Conservation (phyloP, 2,888 invertebrate species). For the Amorpha juglandis region DNA sequence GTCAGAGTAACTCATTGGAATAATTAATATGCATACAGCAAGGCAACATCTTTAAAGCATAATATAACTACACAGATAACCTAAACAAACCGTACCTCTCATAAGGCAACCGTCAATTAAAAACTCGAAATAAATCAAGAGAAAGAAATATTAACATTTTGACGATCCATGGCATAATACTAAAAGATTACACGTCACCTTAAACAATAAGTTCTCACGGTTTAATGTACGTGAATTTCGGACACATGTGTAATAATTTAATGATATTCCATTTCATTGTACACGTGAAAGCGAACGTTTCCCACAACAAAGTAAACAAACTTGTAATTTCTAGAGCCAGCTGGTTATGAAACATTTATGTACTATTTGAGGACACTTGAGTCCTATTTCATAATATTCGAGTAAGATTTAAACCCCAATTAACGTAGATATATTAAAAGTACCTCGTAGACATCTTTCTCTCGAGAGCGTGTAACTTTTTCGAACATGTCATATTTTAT, state of each 20-base stretch:
- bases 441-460: too few relatives aligned
- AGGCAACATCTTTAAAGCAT: too few relatives aligned
- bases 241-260: slow-evolving; percentile 67
- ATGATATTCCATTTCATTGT: slow-evolving; percentile 71
- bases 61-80: too few relatives aligned
- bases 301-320: slow-evolving; percentile 56
- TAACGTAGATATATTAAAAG: too few relatives aligned
- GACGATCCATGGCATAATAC: slow-evolving; percentile 4
- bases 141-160: neutral
- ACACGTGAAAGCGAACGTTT: slow-evolving; percentile 62
- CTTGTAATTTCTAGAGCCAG: slow-evolving; percentile 48
- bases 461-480: too few relatives aligned
- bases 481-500: too few relatives aligned
- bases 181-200: slow-evolving; percentile 64
- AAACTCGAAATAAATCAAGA: slow-evolving; percentile 10
- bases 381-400: too few relatives aligned
- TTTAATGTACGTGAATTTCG: slow-evolving; percentile 74
- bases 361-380: too few relatives aligned
- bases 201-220: slow-evolving; percentile 79
- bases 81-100: too few relatives aligned
- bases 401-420: too few relatives aligned
- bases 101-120: neutral
- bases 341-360: slow-evolving; percentile 36
- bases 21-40: too few relatives aligned
- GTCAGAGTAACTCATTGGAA: too few relatives aligned